Evolutionary conservation across 2,113 vertebrate species (phyloP), one percentile per base, ranked within the genome.

Genomic region (Rostratula benghalensis): DNA sequence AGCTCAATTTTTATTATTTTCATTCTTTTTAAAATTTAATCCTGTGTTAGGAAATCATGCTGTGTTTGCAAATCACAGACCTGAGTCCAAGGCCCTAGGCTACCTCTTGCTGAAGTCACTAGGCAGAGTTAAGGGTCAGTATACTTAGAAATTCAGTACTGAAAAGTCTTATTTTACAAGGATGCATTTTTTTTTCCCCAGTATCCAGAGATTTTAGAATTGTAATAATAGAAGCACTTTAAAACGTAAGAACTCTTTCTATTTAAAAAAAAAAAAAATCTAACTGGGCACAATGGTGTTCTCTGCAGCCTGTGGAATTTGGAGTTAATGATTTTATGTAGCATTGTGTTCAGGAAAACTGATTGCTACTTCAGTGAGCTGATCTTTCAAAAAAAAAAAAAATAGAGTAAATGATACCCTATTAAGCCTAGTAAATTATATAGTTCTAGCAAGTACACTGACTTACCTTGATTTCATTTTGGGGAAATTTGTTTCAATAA

Each of bases 401-500:
- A 45, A 65, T 48, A 37, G 1, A 63, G 25, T 35, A 73, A 71
- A 69, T 8, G 4, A 61, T 43, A 59, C 46, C 20, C 46, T 46
- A 21, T 46, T 46, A 21, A 46, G 6, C 7, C 27, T 50, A 37
- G 76, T 73, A 70, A 74, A 13, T 60, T 51, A 51, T 53, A 63
- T 0, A 0, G 59, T 48, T 86, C 63, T 35, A 69, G 59, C n/a
- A 92, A 39, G 19, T 16, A 60, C 3, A 10, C 43, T 33, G 33
- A 83, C 31, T 56, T 10, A 69, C 45, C 63, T 79, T 75, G 41
- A n/a, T 83, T 77, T 65, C 61, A 79, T 67, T 79, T 73, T 31
- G 43, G 80, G 28, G 20, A 93, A 93, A 93, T 60, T 88, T 92
- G 46, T 74, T 94, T 92, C 64, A 95, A 74, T 73, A 60, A 90